phyloP scores from a whole-genome alignment of 2,797 vertebrate genomes.

The Chloroceryle inda region DNA sequence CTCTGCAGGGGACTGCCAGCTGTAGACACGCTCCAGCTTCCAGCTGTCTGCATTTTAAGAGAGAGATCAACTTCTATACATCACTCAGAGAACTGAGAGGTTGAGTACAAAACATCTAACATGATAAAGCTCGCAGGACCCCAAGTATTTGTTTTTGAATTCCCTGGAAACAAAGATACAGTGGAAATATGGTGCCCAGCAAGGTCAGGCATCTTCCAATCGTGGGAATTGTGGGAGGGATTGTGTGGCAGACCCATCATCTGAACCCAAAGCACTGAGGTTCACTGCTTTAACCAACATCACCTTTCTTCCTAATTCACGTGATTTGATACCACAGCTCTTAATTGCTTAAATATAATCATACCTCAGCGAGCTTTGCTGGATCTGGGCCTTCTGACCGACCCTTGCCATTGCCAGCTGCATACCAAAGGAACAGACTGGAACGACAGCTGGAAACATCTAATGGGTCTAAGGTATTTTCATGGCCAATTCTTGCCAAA shows the following conservation, averaged over 20 bases:
- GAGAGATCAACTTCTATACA: fast-evolving
- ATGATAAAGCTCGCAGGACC: neutral
- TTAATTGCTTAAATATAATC: neutral
- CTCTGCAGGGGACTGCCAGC: fast-evolving
- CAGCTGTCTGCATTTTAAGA: neutral
- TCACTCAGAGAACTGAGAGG: neutral
- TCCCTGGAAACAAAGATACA: neutral
- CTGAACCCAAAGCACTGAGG: neutral
- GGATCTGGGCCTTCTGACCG: neutral
- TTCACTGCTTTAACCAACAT: neutral
- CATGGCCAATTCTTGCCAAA: conserved; percentile 20
- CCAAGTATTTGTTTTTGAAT: neutral
- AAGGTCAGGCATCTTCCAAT: neutral
- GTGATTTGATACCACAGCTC: neutral
- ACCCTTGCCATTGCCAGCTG: neutral
- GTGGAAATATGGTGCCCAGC: neutral
- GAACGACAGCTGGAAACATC: neutral
- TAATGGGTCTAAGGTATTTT: neutral
- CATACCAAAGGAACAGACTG: neutral
- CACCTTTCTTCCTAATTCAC: neutral
- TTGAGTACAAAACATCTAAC: neutral
- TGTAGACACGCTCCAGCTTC: neutral
- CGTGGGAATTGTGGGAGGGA: no score
- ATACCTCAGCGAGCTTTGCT: neutral
- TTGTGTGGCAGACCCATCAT: neutral